Evolutionary conservation across 2,888 invertebrate genomes (phyloP).

Genomic region (Drosophila demipolita): DNA sequence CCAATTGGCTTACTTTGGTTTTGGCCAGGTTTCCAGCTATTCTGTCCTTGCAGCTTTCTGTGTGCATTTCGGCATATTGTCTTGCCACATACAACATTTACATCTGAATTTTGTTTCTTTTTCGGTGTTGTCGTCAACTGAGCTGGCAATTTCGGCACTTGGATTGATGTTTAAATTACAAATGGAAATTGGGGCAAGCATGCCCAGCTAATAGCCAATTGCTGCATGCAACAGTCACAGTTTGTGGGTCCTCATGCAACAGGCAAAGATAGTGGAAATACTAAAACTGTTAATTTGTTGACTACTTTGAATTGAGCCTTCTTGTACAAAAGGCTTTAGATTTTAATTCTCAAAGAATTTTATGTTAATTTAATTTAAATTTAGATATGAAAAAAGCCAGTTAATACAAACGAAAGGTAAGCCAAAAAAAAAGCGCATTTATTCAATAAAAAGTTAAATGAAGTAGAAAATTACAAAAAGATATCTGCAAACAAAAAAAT

Average conservation of each 20-base stretch:
- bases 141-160: constrained; percentile 36
- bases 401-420: not conserved
- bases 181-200: constrained; percentile 9
- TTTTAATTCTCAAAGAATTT: not conserved
- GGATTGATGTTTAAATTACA: constrained; percentile 19
- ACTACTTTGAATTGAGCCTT: not conserved
- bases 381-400: not conserved
- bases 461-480: not conserved
- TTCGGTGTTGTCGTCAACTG: constrained; percentile 1
- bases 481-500: not conserved
- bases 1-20: constrained; percentile 8
- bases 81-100: constrained; percentile 1
- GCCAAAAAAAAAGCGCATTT: not conserved
- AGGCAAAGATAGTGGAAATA: not conserved
- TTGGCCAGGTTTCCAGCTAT: constrained; percentile 5
- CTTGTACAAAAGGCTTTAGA: not conserved
- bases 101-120: constrained; percentile 21
- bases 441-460: not conserved
- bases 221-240: not conserved
- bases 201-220: not conserved
- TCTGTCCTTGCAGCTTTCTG: constrained; percentile 25
- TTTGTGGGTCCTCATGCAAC: not conserved
- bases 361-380: too few relatives aligned
- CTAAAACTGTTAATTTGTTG: not conserved
- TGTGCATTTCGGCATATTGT: not conserved